These are phyloP conservation scores for Helicorthomorpha holstii DNA, from an alignment of 1,140 invertebrate species.

Conservation along the genomic window DNA sequence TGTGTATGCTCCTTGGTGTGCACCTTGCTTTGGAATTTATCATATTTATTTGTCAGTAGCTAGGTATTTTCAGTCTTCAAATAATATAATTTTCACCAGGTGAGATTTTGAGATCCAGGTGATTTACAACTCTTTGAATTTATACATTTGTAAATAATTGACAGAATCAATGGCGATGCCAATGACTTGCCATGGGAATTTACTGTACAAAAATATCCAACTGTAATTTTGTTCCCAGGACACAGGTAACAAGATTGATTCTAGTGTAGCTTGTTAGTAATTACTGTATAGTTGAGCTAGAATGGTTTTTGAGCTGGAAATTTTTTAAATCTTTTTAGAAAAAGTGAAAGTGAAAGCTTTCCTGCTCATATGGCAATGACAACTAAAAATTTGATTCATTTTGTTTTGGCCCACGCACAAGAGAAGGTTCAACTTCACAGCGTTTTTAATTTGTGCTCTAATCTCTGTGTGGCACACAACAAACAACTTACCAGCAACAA, in stretches of 20 bases:
- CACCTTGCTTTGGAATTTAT: constrained; percentile 47
- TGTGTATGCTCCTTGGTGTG: constrained; percentile 49
- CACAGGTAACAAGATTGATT: constrained; percentile 29
- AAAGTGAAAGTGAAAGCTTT: constrained; percentile 52
- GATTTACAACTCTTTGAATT: background rate
- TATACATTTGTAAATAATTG: constrained; percentile 9
- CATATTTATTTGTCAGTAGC: constrained; percentile 45
- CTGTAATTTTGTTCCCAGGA: constrained; percentile 52
- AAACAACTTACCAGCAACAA: background rate
- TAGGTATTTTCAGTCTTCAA: constrained; percentile 36
- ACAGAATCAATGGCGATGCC: constrained; percentile 49
- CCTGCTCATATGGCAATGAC: constrained; percentile 41
- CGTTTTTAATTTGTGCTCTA: constrained; percentile 15
- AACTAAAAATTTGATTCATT: constrained; percentile 46
- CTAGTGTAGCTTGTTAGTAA: background rate
- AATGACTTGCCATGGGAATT: constrained; percentile 69
- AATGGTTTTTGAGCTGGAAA: background rate
- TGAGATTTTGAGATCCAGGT: constrained; percentile 9
- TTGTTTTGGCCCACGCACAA: constrained; percentile 47
- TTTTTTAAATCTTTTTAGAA: constrained; percentile 31
- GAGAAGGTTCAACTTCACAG: constrained; percentile 23
- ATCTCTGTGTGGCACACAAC: background rate
- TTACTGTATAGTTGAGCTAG: background rate
- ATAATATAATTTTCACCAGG: constrained; percentile 40
- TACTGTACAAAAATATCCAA: constrained; percentile 51